Base-by-base conservation (phyloP, 1,140 invertebrate species). In the Drosophila insularis region DNA sequence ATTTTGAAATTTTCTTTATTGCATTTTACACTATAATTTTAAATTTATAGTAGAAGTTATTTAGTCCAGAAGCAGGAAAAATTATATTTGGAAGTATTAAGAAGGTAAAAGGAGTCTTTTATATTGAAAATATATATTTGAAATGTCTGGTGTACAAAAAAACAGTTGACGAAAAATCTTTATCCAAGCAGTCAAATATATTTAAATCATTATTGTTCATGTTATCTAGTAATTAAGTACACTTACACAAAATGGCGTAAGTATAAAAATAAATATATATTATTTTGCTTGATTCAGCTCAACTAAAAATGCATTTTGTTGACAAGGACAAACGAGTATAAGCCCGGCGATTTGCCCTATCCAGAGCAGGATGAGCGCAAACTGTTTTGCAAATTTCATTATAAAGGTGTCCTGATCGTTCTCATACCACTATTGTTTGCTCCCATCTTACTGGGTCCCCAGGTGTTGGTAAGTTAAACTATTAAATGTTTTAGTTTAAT, bases 321-420 rank as follows among this genome's bases (percentile, higher is more conserved):
- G 0, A 50, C 19, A 7, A 53, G 46, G 2, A 23, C 39, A n/a
- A 46, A 31, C 7, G 78, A 80, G 1, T 82, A 87, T 23, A 87
- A 60, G n/a, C 82, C 82, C 0, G 82, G 82, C 0, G 6, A 23
- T 1, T 21, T 71, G 7, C 69, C 71, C 0, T 65, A 71, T 11
- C 69, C 56, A 7, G 70, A 71, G 37, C 65, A 69, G 17, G 63
- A 87, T 43, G 27, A 80, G 2, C 73, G 82, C 1, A 80, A 53
- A 39, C 6, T 54, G 7, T 89, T 82, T 23, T 89, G 40, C 2
- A 71, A 69, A 40, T 89, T 55, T 17, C 82, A 87, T 54, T 82
- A 82, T 10, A 87, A 89, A 40, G 82, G 82, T 1, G 17, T 64
- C 1, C 63, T 87, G 1, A 23, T 89, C 0, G 0, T 87, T 1